Conservation (phyloP, 2,113 vertebrate genomes). For the Casuarius casuarius region DNA sequence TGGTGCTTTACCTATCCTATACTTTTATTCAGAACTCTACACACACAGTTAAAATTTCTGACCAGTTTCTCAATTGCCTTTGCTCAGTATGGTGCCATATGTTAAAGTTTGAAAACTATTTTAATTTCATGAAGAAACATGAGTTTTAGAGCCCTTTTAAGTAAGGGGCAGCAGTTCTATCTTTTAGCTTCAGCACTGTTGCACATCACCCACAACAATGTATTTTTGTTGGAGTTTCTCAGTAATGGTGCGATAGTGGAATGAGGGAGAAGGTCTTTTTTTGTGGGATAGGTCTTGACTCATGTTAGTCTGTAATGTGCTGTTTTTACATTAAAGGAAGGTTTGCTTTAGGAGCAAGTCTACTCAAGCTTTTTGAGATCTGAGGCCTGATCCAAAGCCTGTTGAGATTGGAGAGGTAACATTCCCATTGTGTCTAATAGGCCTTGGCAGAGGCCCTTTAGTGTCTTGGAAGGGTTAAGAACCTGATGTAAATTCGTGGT, state of each 20-base stretch:
- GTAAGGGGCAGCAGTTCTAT: neutral
- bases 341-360: neutral
- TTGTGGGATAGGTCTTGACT: neutral
- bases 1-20: neutral
- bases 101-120: neutral
- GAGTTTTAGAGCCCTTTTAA: neutral
- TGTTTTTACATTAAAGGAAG: neutral
- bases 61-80: neutral
- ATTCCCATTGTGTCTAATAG: neutral
- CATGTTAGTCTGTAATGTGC: accelerated
- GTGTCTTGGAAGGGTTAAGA: neutral
- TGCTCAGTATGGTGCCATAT: neutral
- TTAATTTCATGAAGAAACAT: neutral
- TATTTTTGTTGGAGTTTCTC: neutral
- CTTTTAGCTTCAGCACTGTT: neutral
- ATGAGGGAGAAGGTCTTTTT: neutral
- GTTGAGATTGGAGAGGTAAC: neutral
- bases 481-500: neutral
- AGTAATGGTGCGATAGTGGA: neutral
- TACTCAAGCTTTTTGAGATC: neutral
- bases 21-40: neutral
- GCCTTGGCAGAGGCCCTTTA: neutral
- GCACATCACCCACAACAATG: neutral
- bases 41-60: neutral
- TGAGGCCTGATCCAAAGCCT: neutral